Evolutionary conservation across 1,140 invertebrate species (phyloP), one percentile per base, ranked within the genome.

Genomic region (Polypedilum pembai): DNA sequence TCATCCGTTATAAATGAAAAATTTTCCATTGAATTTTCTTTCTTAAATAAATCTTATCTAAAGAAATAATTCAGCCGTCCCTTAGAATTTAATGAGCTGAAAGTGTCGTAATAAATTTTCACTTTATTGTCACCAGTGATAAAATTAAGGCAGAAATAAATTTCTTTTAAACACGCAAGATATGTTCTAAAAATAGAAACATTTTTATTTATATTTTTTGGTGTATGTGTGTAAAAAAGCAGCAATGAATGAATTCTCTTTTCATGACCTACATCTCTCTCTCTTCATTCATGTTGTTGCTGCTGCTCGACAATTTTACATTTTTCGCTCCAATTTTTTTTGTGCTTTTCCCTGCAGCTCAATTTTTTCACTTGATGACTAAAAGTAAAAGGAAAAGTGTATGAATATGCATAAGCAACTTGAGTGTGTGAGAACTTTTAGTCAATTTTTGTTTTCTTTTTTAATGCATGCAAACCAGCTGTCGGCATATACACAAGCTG

Each of bases 181-280:
- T 56, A 56, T 12, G 12, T 56, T 56, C 45, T 56, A 56, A 56
- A 56, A 56, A 56, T 56, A 56, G 45, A 56, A n/a, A 12, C 45
- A 15, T 12, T 56, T 56, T 33, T 33, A 33, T 33, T 33, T 33
- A 33, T 33, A 33, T 33, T 33, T 33, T 33, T 33, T 33, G 24
- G 8, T n/a, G 12, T 56, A n/a, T 56, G 8, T 56, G 45, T 56
- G 45, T 12, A 45, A 45, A 41, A 15, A 45, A 56, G 12, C 45
- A 56, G 10, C 12, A n/a, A 56, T 56, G 45, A 56, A 56, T 56
- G 45, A 15, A 56, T 56, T 56, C n/a, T 4, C 45, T 56, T 56
- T 56, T 56, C 45, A 56, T 56, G 45, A 56, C 45, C 45, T 56
- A 56, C 45, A 56, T 56, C 45, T 56, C 45, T 56, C 45, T 56